These are phyloP conservation scores for Noctua pronuba DNA, from an alignment of 2,888 invertebrate genomes.

Conservation along the genomic window DNA sequence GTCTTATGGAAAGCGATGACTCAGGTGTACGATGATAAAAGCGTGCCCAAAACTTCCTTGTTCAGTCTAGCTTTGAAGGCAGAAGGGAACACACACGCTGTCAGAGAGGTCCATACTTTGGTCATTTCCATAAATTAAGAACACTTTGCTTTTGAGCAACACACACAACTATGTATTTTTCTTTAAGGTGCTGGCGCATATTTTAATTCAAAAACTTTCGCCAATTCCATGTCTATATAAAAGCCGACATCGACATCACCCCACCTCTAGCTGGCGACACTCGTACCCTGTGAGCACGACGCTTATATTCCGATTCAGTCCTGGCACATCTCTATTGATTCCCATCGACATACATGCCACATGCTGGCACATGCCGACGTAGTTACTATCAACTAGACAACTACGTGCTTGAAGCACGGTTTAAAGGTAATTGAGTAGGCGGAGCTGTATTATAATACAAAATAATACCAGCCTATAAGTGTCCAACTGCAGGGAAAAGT, in stretches of 20 bases:
- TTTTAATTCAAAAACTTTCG: not conserved
- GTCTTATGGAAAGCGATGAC: not conserved
- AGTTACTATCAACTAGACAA: slow-evolving; percentile 18
- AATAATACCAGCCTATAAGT: not conserved
- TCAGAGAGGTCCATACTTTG: not conserved
- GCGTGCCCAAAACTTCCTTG: not conserved
- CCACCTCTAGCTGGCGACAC: slow-evolving; percentile 24
- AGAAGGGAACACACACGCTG: not conserved
- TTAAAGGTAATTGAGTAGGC: not conserved
- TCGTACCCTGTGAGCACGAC: slow-evolving; percentile 26
- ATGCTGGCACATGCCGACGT: slow-evolving; percentile 9
- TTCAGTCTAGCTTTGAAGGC: not conserved
- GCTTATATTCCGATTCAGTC: slow-evolving; percentile 62
- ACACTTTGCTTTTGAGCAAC: not conserved
- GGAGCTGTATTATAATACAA: not conserved
- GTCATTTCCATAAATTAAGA: not conserved
- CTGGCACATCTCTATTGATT: slow-evolving; percentile 62
- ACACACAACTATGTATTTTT: not conserved
- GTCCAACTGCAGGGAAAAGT: not conserved
- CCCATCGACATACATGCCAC: slow-evolving; percentile 29
- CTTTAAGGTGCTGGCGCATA: not conserved
- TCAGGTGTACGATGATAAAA: too few relatives aligned
- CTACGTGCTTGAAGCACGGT: not conserved
- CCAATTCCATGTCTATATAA: not conserved
- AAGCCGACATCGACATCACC: slow-evolving; percentile 27